Evolutionary conservation across 1,140 invertebrate genomes (phyloP), one percentile per base, ranked within the genome.

Genomic region (Brachionus asplanchnoidis): DNA sequence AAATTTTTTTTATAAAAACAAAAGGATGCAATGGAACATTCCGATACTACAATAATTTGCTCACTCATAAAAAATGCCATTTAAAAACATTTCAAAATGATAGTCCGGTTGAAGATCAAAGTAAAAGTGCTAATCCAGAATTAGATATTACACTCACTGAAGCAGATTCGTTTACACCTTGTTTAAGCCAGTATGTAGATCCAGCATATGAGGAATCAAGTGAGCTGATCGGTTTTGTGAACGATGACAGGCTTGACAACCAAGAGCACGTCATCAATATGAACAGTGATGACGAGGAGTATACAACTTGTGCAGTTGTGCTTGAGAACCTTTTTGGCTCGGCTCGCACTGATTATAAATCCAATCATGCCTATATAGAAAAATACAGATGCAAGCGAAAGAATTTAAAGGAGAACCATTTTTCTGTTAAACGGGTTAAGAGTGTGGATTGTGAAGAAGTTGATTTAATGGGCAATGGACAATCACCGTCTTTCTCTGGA

Each of bases 241-340:
- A 40, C 23, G 68, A 73, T n/a, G 26, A 32, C 9, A 36, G 2
- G 14, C 20, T 36, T n/a, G 40, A 42, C 20, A 17, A 77, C 14
- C 73, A 77, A 28, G 73, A 77, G 50, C 73, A 77, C n/a, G 73
- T 77, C 11, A 77, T 77, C 4, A 77, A 77, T 28, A 77, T 77
- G 14, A 77, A 77, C 17, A 77, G 73, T 46, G 73, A 77, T 77
- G 73, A 77, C 20, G 73, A 77, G 50, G 73, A 77, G 20, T 77
- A 77, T 46, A 77, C 73, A 11, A 77, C 73, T 4, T 77, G 73
- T 50, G 28, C 73, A 8, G 73, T 77, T 28, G 73, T 77, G 20
- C 46, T 77, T 28, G 73, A 77, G 20, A 77, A 77, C 42, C 46
- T 77, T 28, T 50, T 46, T 77, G 73, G 73, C 12, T 77, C 73